Evolutionary conservation across 1,140 invertebrate species (phyloP).

Genomic region (Chironomus striatipennis): DNA sequence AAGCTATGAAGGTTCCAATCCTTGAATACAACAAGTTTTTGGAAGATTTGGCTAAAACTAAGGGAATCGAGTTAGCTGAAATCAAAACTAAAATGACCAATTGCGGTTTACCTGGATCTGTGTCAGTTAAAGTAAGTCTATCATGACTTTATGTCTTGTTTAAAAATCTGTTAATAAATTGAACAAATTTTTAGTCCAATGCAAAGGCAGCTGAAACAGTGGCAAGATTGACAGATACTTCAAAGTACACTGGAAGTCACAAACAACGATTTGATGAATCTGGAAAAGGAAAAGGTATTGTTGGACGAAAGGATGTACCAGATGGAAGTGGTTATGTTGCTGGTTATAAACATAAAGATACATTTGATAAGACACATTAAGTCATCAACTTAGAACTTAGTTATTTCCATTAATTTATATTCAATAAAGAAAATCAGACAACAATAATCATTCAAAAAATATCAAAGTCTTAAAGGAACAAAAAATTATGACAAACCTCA

Average conservation of each 20-base stretch:
- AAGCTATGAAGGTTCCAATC: constrained; percentile 60
- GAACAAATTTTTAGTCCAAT: constrained; percentile 44
- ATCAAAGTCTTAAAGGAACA: background rate
- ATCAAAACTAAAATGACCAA: constrained; percentile 67
- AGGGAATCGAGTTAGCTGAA: constrained; percentile 63
- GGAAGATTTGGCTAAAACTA: constrained; percentile 70
- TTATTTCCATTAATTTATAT: background rate
- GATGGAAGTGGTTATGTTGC: constrained; percentile 77
- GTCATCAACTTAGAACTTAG: background rate
- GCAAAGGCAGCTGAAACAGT: constrained; percentile 64
- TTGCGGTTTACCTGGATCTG: constrained; percentile 64
- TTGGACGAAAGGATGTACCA: constrained; percentile 69
- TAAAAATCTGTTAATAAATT: too few species aligned
- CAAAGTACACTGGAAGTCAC: constrained; percentile 85
- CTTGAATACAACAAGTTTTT: constrained; percentile 74
- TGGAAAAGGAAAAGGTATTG: constrained; percentile 82
- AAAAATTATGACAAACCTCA: background rate
- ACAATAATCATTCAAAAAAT: background rate
- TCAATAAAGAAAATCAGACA: background rate
- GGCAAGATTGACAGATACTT: constrained; percentile 79
- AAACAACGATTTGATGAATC: constrained; percentile 78
- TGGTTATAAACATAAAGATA: constrained; percentile 82
- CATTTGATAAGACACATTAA: constrained; percentile 53
- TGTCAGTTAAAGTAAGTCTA: constrained; percentile 41
- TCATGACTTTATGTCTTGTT: too few species aligned